Evolutionary conservation across 2,888 invertebrate genomes (phyloP).

Genomic region (Helleia helle): DNA sequence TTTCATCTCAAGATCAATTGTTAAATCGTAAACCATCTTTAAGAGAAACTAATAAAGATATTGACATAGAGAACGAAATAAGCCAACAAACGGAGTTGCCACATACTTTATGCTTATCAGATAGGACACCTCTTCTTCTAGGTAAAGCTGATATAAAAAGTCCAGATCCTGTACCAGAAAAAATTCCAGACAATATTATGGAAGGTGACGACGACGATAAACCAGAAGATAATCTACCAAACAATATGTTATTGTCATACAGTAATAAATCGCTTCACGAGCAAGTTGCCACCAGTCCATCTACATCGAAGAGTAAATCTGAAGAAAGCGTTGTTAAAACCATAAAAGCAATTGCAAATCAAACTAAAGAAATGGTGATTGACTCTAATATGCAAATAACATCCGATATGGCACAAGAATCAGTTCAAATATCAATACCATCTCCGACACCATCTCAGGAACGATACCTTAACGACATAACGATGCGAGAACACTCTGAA

Average conservation of each 20-base stretch:
- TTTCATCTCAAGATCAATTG: constrained; percentile 29
- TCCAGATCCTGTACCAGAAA: constrained; percentile 66
- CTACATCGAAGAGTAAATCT: constrained; percentile 31
- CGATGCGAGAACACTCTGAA: constrained; percentile 73
- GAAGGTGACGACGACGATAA: constrained; percentile 65
- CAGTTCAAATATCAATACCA: constrained; percentile 78
- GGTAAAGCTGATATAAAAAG: constrained; percentile 66
- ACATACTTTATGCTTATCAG: constrained; percentile 49
- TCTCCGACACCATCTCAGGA: constrained; percentile 79
- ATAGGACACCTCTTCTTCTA: constrained; percentile 52
- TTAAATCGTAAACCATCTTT: constrained; percentile 36
- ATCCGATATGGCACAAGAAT: constrained; percentile 74
- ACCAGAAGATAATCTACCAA: constrained; percentile 50
- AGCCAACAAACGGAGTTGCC: constrained; percentile 67
- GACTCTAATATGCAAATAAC: constrained; percentile 72
- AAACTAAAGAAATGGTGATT: constrained; percentile 71
- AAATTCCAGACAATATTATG: constrained; percentile 67
- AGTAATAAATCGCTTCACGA: constrained; percentile 38
- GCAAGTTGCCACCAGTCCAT: constrained; percentile 29
- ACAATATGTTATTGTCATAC: constrained; percentile 45
- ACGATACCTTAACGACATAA: constrained; percentile 76
- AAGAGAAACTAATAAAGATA: constrained; percentile 46
- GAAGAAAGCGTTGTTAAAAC: constrained; percentile 65
- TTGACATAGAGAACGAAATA: constrained; percentile 66
- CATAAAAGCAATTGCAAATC: constrained; percentile 70